Evolutionary conservation across 2,888 invertebrate genomes (phyloP), one percentile per base, ranked within the genome.

Genomic region (Willowsia nigromaculata): DNA sequence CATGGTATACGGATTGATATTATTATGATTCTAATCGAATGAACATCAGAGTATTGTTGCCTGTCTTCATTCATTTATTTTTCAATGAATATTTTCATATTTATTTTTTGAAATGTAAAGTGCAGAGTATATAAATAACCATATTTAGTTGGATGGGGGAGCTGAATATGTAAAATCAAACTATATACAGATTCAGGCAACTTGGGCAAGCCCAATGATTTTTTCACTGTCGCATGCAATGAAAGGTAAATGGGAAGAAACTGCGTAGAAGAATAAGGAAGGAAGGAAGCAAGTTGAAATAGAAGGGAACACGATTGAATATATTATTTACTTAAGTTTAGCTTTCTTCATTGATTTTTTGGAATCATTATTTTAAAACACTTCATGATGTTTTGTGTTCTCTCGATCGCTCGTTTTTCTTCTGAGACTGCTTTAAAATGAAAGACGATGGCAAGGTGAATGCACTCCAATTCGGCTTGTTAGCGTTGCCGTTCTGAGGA

Each of bases 311-410:
- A 18, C 68, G 68, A 68, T 18, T 37, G 33, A 62, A 62, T 68
- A 68, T 37, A 68, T 68, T 68, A 68, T 68, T 37, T n/a, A 15
- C 68, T 18, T 18, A 68, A 25, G 13, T 68, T 68, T 68, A 68
- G 18, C 37, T 68, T 68, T 68, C 68, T 40, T 68, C 68, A 68
- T 68, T 68, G 68, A 68, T 68, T 68, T 59, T 59, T 68, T 68
- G 68, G 37, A 68, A 37, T 37, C 33, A 37, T 68, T 68, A 62
- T 68, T 68, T 68, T 68, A 68, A 68, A 68, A 68, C 15, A 22
- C 7, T 68, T 68, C 37, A 18, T 18, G 37, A 37, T 15, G 18
- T 18, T 68, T 68, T 68, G 7, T 37, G 33, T 37, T 68, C 65
- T 30, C 15, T 65, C 18, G 68, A 40, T 68, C 18, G 68, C 18